Base-by-base conservation (phyloP, 2,888 invertebrate species). In the Dermolepida albohirtum region DNA sequence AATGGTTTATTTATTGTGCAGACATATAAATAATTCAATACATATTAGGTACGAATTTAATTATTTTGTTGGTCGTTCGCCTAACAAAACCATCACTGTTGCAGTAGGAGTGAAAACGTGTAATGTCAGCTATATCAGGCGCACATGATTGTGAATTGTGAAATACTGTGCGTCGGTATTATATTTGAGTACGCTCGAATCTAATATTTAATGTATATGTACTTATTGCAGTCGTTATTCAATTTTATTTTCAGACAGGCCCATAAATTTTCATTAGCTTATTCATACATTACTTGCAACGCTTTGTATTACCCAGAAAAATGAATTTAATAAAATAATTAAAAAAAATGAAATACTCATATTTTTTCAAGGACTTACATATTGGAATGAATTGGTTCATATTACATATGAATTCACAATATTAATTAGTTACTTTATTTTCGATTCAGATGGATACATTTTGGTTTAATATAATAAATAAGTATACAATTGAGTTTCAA, bases 41-140 rank as follows among this genome's bases (percentile, higher is more conserved):
- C 59, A 59, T 59, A 59, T 59, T 59, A 59, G 59, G 59, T 47
- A 59, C 59, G 59, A 59, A 59, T 59, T 59, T 59, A 59, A 59
- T 59, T 59, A 59, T 59, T 59, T 59, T 34, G 59, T 59, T 47
- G 59, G 59, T 47, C 29, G 34, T 29, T 12, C 47, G 29, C 10
- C 49, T 44, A 27, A 29, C 44, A 47, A 59, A 59, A 44, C 59
- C 27, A 47, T 16, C 47, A 14, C 47, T 29, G n/a, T 7, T 43
- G 22, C 41, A 57, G 27, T 27, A 22, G 57, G n/a, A 27, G 29
- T 29, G 44, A 41, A 57, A 57, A 57, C 22, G 39, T n/a, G 29
- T 14, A 44, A 59, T 16, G 47, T 47, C 47, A 47, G n/a, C 16
- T 59, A 44, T 59, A 59, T 44, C 47, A 29, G 27, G 41, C 17